Evolutionary conservation across 2,797 vertebrate genomes (phyloP).

Genomic region (Apogon talboti): DNA sequence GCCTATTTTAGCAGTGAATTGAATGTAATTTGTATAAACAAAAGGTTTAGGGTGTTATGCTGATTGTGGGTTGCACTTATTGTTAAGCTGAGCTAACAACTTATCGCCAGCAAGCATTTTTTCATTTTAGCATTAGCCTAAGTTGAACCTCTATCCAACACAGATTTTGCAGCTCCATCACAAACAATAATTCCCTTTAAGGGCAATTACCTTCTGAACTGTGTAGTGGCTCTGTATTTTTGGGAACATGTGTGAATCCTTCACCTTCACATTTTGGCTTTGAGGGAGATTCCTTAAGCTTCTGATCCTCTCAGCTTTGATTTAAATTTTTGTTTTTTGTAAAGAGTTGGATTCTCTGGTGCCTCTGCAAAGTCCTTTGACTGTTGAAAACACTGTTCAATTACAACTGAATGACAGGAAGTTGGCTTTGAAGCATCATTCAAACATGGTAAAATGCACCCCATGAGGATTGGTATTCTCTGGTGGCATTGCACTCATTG

Average conservation of each 20-base stretch:
- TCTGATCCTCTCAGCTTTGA: constrained; percentile 43
- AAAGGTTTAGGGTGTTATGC: background rate
- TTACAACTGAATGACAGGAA: constrained; percentile 45
- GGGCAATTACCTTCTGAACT: constrained; percentile 15
- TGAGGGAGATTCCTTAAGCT: constrained; percentile 20
- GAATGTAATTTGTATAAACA: constrained; percentile 1
- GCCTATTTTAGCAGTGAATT: constrained; percentile 2
- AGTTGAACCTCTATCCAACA: background rate
- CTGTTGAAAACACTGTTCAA: constrained; percentile 55
- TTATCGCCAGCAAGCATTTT: background rate
- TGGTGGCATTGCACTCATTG: constrained; percentile 35
- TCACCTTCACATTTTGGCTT: constrained; percentile 18
- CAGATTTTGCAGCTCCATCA: background rate
- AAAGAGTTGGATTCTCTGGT: constrained; percentile 28
- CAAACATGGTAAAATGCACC: constrained; percentile 54
- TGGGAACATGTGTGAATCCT: background rate
- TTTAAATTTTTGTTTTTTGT: constrained; percentile 44
- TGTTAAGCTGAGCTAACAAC: constrained; percentile 4
- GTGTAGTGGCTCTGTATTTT: constrained; percentile 6
- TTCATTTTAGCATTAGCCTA: background rate
- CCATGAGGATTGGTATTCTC: constrained; percentile 32
- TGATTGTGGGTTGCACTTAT: background rate
- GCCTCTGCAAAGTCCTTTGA: constrained; percentile 42
- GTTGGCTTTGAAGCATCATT: constrained; percentile 54
- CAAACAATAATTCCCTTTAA: constrained; percentile 1